Base-by-base conservation (phyloP, 2,888 invertebrate species). In the Conus canariensis region DNA sequence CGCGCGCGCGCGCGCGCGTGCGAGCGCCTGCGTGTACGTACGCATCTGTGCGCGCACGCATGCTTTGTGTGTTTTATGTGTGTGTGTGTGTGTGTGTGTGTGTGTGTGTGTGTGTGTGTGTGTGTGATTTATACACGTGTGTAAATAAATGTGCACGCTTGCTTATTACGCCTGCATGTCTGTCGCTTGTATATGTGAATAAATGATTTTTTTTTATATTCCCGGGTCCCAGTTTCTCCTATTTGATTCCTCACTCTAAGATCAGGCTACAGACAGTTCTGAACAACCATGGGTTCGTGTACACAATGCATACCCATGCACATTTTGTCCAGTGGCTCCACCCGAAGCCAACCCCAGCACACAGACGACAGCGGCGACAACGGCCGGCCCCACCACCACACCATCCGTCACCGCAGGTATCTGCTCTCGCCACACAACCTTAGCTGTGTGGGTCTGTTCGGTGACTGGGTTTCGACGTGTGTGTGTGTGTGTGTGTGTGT, bases 331-430 rank as follows among this genome's bases (percentile, higher is more conserved):
- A 94, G 94, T 94, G 25, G 90, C 91, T 90, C 94, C 94, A 83
- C 45, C 92, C 9, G 67, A 85, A 56, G 94, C 94, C 12, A 90
- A 92, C 70, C 93, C 94, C n/a, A 82, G 85, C 12, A 91, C 87
- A 14, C 93, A 93, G 90, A 83, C 92, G 25, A 91, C 91, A 77
- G 90, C 88, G 14, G 92, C 90, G 60, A 93, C 93, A 58, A 91
- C 92, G 59, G 86, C 92, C 80, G 90, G 88, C 59, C 91, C 92
- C 9, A 85, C 91, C 10, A 90, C 91, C 25, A 91, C 93, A 59
- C 90, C 91, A 12, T 90, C 90, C 22, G 90, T 93, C 14, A 93
- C 94, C 59, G 93, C 93, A 91, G 64, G 94, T 94, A 59, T 14
- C 45, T 45, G 45, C 45, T 45, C 45, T 45, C 45, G 45, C 45